Percentiles rank a stretch among this genome's conserved stretches.
Conservation (phyloP, 2,113 vertebrate genomes). For the Gambusia affinis region DNA sequence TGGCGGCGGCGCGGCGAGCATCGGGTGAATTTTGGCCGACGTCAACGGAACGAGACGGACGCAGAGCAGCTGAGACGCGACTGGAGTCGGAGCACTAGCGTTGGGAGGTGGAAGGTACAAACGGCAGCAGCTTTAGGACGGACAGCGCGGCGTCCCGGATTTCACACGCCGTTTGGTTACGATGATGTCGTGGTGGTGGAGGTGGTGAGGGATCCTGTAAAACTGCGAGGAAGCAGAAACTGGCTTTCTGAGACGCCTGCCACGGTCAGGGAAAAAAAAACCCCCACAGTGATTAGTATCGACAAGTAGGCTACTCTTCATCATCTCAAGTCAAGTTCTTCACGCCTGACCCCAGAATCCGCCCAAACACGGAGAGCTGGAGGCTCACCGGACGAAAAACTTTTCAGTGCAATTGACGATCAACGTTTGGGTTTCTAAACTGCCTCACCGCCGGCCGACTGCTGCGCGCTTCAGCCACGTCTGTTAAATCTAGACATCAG, state of each 20-base stretch:
- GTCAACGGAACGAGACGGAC: conserved; percentile 21
- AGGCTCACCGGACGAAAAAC: conserved; percentile 23
- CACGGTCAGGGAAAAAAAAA: conserved; percentile 75
- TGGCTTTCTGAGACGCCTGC: conserved; percentile 25
- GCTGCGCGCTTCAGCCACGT: conserved; percentile 36
- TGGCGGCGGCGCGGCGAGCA: conserved; percentile 3
- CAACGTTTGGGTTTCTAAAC: conserved; percentile 19
- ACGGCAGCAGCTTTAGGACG: conserved; percentile 90
- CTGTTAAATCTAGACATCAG: conserved; percentile 57
- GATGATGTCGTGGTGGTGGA: background rate
- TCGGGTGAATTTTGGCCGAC: conserved; percentile 40
- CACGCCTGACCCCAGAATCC: conserved; percentile 15
- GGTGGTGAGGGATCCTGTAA: conserved; percentile 24
- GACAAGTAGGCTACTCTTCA: conserved; percentile 61
- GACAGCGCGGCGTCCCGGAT: conserved; percentile 56
- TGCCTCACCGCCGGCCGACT: conserved; percentile 24
- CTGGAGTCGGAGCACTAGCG: conserved; percentile 70
- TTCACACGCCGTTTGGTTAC: conserved; percentile 15
- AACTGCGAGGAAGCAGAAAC: conserved; percentile 37
- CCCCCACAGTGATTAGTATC: conserved; percentile 51
- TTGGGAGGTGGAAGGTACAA: conserved; percentile 88
- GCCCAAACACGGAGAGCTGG: background rate
- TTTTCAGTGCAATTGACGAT: conserved; percentile 28
- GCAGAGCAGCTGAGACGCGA: conserved; percentile 50
- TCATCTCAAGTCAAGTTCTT: conserved; percentile 4